Conservation (phyloP, 2,888 invertebrate genomes). For the Dryocosmus kuriphilus region DNA sequence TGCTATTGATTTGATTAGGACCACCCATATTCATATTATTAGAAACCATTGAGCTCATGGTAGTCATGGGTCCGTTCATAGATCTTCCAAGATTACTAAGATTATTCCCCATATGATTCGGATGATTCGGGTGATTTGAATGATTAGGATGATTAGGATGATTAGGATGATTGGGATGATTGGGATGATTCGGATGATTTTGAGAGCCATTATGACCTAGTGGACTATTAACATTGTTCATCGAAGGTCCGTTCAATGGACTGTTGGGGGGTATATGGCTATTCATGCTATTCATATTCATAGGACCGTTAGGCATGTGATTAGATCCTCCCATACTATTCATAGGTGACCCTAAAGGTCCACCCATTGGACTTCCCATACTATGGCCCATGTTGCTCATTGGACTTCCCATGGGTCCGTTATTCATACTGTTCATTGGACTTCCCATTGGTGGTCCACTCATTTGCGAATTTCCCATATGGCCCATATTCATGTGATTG, state of each 20-base stretch:
- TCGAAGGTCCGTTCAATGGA: slow-evolving; percentile 73
- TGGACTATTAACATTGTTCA: slow-evolving; percentile 75
- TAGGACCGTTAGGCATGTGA: slow-evolving; percentile 74
- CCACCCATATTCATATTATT: slow-evolving; percentile 77
- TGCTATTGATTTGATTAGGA: slow-evolving; percentile 82
- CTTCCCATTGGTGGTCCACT: slow-evolving; percentile 83
- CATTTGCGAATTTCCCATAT: slow-evolving; percentile 78
- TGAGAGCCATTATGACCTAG: slow-evolving; percentile 74
- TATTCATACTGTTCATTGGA: slow-evolving; percentile 78
- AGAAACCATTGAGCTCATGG: slow-evolving; percentile 82
- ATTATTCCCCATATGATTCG: slow-evolving; percentile 74
- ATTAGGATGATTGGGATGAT: slow-evolving; percentile 70
- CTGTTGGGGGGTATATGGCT: slow-evolving; percentile 75
- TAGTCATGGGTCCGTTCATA: slow-evolving; percentile 87
- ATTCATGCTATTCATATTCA: slow-evolving; percentile 75
- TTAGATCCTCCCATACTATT: slow-evolving; percentile 81
- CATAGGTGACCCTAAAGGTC: slow-evolving; percentile 82
- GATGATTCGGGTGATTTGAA: slow-evolving; percentile 61
- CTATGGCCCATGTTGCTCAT: slow-evolving; percentile 83
- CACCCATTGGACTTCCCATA: slow-evolving; percentile 86
- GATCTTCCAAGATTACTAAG: slow-evolving; percentile 79
- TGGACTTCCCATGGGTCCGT: slow-evolving; percentile 82
- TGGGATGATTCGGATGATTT: slow-evolving; percentile 69
- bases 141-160: slow-evolving; percentile 68
- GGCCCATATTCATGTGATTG: slow-evolving; percentile 78